Conservation (phyloP, 2,888 invertebrate genomes). For the Chydorus sphaericus region DNA sequence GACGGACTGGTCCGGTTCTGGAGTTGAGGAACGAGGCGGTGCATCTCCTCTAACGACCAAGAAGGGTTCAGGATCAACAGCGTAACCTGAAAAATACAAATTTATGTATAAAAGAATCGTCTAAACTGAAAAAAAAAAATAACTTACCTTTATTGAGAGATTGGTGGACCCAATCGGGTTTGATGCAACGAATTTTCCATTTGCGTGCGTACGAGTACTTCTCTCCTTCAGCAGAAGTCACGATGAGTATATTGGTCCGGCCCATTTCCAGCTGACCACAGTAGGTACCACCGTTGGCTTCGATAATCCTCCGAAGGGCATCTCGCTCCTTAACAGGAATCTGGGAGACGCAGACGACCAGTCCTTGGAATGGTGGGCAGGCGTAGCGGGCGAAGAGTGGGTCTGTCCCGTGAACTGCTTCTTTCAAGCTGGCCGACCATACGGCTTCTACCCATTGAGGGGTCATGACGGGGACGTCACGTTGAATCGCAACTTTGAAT, state of each 20-base stretch:
- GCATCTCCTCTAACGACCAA: background rate
- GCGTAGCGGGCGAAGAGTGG: slow-evolving; percentile 42
- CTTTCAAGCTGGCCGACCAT: slow-evolving; percentile 52
- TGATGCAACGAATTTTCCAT: slow-evolving; percentile 51
- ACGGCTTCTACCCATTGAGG: slow-evolving; percentile 64
- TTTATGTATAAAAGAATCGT: too few relatives aligned
- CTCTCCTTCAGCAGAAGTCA: slow-evolving; percentile 43
- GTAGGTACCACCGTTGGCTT: slow-evolving; percentile 51
- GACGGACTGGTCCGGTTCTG: background rate
- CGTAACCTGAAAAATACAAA: too few relatives aligned
- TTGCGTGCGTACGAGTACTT: slow-evolving; percentile 48
- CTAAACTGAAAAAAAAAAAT: too few relatives aligned
- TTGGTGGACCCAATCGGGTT: slow-evolving; percentile 61
- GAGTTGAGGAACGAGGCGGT: slow-evolving; percentile 1
- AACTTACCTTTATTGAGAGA: slow-evolving; percentile 55
- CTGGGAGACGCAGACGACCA: slow-evolving; percentile 65
- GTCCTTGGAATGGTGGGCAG: slow-evolving; percentile 59
- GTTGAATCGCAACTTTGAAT: slow-evolving; percentile 47
- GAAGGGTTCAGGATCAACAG: slow-evolving; percentile 14
- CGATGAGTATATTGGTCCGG: slow-evolving; percentile 38
- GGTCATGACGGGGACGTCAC: slow-evolving; percentile 54
- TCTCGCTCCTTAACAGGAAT: slow-evolving; percentile 45
- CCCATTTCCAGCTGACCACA: slow-evolving; percentile 36
- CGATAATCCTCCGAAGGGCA: slow-evolving; percentile 48
- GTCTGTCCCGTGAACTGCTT: slow-evolving; percentile 46